Conservation (phyloP, 2,888 invertebrate species). For the Xestia c-nigrum region DNA sequence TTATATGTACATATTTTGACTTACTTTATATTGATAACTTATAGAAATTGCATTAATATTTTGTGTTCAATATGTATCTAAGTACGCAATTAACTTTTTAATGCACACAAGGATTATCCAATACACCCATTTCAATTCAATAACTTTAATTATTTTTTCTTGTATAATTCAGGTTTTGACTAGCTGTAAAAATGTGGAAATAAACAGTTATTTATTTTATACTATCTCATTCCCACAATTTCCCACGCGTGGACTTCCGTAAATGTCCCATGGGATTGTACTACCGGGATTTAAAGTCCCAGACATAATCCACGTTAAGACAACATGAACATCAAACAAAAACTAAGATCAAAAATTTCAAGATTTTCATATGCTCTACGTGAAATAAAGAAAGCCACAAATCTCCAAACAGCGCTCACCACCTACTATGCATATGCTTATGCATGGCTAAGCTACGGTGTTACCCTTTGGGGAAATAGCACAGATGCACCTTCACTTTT, state of each 20-base stretch:
- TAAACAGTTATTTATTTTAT: not conserved
- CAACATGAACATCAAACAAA: no score
- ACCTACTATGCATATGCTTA: no score
- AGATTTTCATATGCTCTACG: no score
- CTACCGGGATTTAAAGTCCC: not conserved
- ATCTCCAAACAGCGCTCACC: no score
- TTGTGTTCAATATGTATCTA: not conserved
- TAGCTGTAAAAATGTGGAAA: not conserved
- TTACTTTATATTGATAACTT: not conserved
- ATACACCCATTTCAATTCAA: not conserved
- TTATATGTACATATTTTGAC: constrained; percentile 3
- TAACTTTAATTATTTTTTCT: not conserved
- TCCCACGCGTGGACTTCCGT: not conserved
- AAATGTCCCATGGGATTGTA: no score
- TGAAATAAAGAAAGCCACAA: no score
- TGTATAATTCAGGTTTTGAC: not conserved
- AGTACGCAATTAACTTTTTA: not conserved
- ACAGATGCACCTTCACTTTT: no score
- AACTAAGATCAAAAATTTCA: no score
- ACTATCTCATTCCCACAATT: not conserved
- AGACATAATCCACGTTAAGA: not conserved
- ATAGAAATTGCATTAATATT: not conserved
- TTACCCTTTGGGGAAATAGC: no score
- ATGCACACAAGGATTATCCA: not conserved
- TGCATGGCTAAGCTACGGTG: no score